phyloP scores from a whole-genome alignment of 2,888 invertebrate genomes.

The Metalampra italica region DNA sequence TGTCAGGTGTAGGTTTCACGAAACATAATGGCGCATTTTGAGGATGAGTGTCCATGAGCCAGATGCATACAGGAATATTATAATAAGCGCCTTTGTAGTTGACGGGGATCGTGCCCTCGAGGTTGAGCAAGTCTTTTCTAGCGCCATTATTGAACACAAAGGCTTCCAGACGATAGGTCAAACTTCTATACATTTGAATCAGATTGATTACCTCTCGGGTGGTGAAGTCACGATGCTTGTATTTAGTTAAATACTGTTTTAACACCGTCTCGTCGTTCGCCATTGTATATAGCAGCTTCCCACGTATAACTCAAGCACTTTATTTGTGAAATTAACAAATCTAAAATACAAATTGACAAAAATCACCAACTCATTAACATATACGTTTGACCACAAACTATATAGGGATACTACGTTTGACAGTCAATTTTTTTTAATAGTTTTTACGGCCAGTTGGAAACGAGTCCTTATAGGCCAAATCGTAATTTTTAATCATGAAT shows the following conservation, averaged over 20 bases:
- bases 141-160: constrained; percentile 93
- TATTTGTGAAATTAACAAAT: not conserved
- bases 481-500: too few relatives aligned
- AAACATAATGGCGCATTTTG: constrained; percentile 96
- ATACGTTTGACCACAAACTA: too few relatives aligned
- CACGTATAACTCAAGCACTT: not conserved
- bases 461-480: too few relatives aligned
- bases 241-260: constrained; percentile 63
- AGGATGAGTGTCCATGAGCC: constrained; percentile 98
- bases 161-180: constrained; percentile 66
- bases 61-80: constrained; percentile 97
- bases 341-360: not conserved
- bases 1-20: constrained; percentile 95
- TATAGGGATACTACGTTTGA: too few relatives aligned
- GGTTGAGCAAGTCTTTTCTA: constrained; percentile 87
- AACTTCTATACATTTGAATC: constrained; percentile 64
- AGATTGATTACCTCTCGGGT: constrained; percentile 65
- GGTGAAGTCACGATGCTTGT: constrained; percentile 67
- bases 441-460: too few relatives aligned
- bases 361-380: not conserved
- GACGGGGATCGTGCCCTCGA: constrained; percentile 96
- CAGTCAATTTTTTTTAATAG: too few relatives aligned
- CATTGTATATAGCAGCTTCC: constrained; percentile 34
- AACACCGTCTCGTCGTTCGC: constrained; percentile 63
- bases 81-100: constrained; percentile 92